Evolutionary conservation across 2,888 invertebrate species (phyloP), one percentile per base, ranked within the genome.

Genomic region (Tachystola acroxantha): DNA sequence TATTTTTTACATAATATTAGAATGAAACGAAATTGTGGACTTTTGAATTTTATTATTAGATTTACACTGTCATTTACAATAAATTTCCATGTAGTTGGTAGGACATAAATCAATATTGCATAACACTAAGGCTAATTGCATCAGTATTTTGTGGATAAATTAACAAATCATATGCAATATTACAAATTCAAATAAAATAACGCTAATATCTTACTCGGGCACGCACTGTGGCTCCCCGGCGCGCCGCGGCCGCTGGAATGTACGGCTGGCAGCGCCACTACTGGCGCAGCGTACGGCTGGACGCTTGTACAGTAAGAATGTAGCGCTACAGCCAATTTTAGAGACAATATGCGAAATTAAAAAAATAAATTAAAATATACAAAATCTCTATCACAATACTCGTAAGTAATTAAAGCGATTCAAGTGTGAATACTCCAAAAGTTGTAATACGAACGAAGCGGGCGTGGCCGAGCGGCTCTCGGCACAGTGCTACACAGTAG

Each of bases 1-100:
- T n/a, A n/a, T n/a, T n/a, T n/a, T n/a, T n/a, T n/a, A n/a, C n/a
- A 24, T 7, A 27, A 3, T 1, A 5, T 3, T 9, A 1, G 32
- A 22, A 32, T 32, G 3, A 85, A 84, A 81, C 69, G 49, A 72
- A 51, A 52, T 33, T 54, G 25, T 79, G 85, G 82, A 82, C 82
- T 86, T 86, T 82, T 81, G 82, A 85, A 77, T 82, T 84, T 86
- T 85, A 85, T 85, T 85, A 85, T 86, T 85, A 84, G 86, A 86
- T 85, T 86, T 86, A 86, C 85, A 86, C 85, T 84, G 85, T 86
- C 86, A 86, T 86, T 86, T 86, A 85, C 85, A 86, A 84, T 85
- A 85, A 85, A 84, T 85, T 86, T 85, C 75, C 81, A 85, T 82
- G 86, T 84, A 84, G 81, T 78, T 85, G 79, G 84, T 82, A 84